Base-by-base conservation (phyloP, 1,140 invertebrate genomes). In the Drosophila ananassae region DNA sequence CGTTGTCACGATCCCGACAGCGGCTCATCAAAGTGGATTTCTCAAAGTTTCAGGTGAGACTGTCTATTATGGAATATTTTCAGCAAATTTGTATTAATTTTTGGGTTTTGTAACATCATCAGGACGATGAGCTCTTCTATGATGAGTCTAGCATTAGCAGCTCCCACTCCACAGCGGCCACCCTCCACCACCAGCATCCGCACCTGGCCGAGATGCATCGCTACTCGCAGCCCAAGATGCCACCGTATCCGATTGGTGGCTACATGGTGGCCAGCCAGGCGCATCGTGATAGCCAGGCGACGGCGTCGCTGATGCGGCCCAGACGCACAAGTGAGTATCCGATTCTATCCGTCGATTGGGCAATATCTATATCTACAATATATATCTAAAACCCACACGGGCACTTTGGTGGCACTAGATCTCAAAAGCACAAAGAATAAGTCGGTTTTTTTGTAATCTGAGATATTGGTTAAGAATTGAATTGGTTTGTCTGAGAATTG, bases 1-100 rank as follows among this genome's bases (percentile, higher is more conserved):
- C 87, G 54, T 41, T 90, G 77, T 73, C 90, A 59, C 91, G 91
- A 55, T 90, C 90, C 48, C 75, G 89, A 44, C 85, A 94, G 75
- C 92, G 94, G 61, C 93, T 95, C 76, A 95, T 95, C 90, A 95
- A 95, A 93, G 94, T 95, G 52, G 95, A 95, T 92, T 95, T 95
- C 90, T 94, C 94, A 77, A 93, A 93, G 71, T 91, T 94, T 66
- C 92, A 94, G 92, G 94, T 94, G 77, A 66, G 83, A 22, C 21
- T 2, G 9, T 9, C 17, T 47, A 7, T 3, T 6, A 3, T 5
- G 17, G 21, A 13, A 17, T 6, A 44, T 21, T 21, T 44, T 6
- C 13, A 5, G 5, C 2, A 21, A 47, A 13, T 3, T 9, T 22
- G 0, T 13, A 24, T 6, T 8, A 13, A 24, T n/a, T 37, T 37